Base-by-base conservation (phyloP, 2,888 invertebrate species). In the Acrobasis suavella region DNA sequence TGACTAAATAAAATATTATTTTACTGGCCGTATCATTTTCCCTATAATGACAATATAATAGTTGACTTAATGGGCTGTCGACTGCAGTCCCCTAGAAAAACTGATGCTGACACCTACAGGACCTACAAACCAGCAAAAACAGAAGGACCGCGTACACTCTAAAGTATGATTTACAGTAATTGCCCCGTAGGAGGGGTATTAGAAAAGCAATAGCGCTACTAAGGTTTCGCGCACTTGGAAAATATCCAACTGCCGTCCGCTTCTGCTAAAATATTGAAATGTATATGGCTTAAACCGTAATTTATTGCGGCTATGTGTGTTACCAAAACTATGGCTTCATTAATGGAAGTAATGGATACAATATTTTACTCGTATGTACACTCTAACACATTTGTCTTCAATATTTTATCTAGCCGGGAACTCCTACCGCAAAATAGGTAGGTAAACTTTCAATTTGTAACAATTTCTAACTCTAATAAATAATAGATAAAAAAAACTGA, bases 211-310 rank as follows among this genome's bases (percentile, higher is more conserved):
- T 56, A 56, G 39, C 42, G 56, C 39, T 38, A 42, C 39, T 56
- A 56, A 37, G 52, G n/a, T 42, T 37, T 37, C 17, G 56, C 39
- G 56, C 39, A 17, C 56, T 56, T 56, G 56, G 56, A 56, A 42
- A 56, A 56, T 56, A 56, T 56, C 56, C 56, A 56, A 56, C 16
- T 42, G 56, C 56, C 39, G 56, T 56, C 46, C 46, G 32, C 32
- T 32, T 17, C 56, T 17, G 42, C 39, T 56, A 16, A 56, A 56
- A 56, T 56, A 56, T 56, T 56, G 56, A 56, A 56, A 56, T 56
- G 56, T 56, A 56, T 56, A 56, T 56, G 56, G 56, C 16, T 56
- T 56, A 56, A 54, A 39, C 39, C 42, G 12, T 38, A 42, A 56
- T 42, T 42, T 56, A 56, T 56, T 16, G 56, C 39, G 0, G 12